Base-by-base conservation (phyloP, 2,797 vertebrate species). In the Lacerta viridis region DNA sequence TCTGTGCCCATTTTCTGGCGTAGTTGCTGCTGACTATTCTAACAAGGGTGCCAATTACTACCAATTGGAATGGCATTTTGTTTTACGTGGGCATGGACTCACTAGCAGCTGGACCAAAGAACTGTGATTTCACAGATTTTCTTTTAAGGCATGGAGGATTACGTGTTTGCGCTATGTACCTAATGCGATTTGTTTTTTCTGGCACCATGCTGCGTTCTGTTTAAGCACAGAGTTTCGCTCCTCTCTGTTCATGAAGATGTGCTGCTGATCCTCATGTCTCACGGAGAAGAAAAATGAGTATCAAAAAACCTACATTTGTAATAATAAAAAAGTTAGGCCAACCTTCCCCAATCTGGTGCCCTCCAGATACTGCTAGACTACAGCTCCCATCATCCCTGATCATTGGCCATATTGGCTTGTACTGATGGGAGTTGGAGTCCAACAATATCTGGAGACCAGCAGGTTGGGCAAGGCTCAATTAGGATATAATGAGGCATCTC, bases 41-140 rank as follows among this genome's bases (percentile, higher is more conserved):
- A 36, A 84, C 43, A 80, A 80, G 69, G 17, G 13, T 81, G 69
- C 77, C 77, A 76, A 41, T 90, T 74, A 75, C 55, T 64, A 80
- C 27, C 36, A 55, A 33, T 33, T 76, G 27, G 69, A 36, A 69
- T 43, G 17, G 4, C 41, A 20, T n/a, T 23, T 84, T 76, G 59
- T 71, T 27, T 36, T 27, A 80, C 75, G 4, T 46, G 41, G 66
- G 46, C 75, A 61, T 64, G 33, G 33, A 23, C 36, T 55, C 59
- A 25, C 61, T 81, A 85, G 29, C 86, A 81, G 83, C 46, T 88
- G 78, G 27, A 55, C 36, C 77, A 50, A 84, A 68, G 61, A 68
- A 80, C 9, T n/a, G 29, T 17, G 55, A 75, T 85, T 90, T 71
- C 72, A 87, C 29, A 76, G 25, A 59, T 81, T 81, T 59, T 84